Percentiles rank a stretch among this genome's conserved stretches.
Evolutionary conservation across 2,888 invertebrate species (phyloP).

Genomic region (Archips xylosteana): DNA sequence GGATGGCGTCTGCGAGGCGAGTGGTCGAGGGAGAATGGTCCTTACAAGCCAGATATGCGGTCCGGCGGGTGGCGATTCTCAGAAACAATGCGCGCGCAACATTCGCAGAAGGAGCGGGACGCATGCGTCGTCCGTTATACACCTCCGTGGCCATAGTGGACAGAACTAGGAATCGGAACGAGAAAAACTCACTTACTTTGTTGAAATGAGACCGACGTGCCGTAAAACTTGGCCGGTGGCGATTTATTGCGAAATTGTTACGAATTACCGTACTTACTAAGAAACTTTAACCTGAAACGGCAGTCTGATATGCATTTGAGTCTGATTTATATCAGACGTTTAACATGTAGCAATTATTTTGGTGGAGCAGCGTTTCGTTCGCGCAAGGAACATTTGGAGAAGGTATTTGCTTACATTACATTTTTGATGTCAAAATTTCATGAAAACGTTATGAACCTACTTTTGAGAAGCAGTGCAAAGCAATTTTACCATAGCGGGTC

Average conservation of each 20-base stretch:
- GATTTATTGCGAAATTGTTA: constrained; percentile 79
- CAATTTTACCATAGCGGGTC: background rate
- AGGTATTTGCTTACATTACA: background rate
- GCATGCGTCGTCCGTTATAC: constrained; percentile 71
- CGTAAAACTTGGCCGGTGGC: constrained; percentile 61
- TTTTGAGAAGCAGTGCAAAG: background rate
- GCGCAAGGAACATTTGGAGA: background rate
- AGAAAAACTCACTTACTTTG: constrained; percentile 80
- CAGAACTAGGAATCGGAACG: constrained; percentile 75
- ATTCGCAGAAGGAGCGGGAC: constrained; percentile 81
- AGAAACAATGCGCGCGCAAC: constrained; percentile 79
- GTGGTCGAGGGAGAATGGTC: constrained; percentile 63
- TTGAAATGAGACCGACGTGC: constrained; percentile 73
- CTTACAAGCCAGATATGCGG: constrained; percentile 70
- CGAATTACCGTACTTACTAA: constrained; percentile 69
- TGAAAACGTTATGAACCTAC: background rate
- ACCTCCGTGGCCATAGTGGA: constrained; percentile 63
- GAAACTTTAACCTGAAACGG: constrained; percentile 48
- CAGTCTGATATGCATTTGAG: constrained; percentile 23
- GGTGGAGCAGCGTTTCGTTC: background rate
- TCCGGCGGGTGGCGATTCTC: constrained; percentile 72
- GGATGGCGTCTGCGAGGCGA: constrained; percentile 67
- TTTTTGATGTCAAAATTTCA: constrained; percentile 1
- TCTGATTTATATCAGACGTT: constrained; percentile 24
- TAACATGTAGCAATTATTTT: constrained; percentile 5